Percentiles rank a stretch among this genome's conserved stretches.
These are phyloP conservation scores for Varanus salvator DNA, from an alignment of 2,113 vertebrate species.

Conservation along the genomic window DNA sequence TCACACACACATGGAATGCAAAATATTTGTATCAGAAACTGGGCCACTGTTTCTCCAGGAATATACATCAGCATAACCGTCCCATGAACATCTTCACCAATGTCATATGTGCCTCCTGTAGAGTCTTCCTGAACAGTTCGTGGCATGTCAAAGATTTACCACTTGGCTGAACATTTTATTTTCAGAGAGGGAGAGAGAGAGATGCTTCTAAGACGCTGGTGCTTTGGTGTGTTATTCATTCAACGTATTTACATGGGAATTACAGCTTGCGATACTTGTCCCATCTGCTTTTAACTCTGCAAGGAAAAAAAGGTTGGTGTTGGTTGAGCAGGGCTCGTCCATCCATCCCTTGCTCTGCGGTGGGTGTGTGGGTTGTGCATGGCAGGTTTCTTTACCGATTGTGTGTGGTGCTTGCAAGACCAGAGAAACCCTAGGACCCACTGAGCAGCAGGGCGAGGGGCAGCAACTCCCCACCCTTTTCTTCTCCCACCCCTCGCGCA, in stretches of 20 bases:
- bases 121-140: slow-evolving; percentile 7
- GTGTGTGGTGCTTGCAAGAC: too few species aligned
- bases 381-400: neutral
- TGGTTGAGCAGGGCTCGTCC: slow-evolving; percentile 23
- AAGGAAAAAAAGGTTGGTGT: neutral
- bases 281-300: neutral
- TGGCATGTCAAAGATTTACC: neutral
- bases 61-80: neutral
- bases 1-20: neutral
- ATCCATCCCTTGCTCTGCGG: neutral
- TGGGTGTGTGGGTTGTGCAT: neutral
- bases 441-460: too few species aligned
- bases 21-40: slow-evolving; percentile 19
- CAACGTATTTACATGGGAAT: slow-evolving; percentile 19
- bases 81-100: neutral
- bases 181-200: neutral
- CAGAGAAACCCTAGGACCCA: too few species aligned
- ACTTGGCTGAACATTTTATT: neutral
- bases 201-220: neutral
- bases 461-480: too few species aligned
- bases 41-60: neutral
- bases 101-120: neutral
- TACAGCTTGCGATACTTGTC: neutral
- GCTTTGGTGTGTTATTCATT: neutral
- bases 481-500: too few species aligned